Conservation (phyloP, 2,888 invertebrate genomes). For the Anaspis maculata region DNA sequence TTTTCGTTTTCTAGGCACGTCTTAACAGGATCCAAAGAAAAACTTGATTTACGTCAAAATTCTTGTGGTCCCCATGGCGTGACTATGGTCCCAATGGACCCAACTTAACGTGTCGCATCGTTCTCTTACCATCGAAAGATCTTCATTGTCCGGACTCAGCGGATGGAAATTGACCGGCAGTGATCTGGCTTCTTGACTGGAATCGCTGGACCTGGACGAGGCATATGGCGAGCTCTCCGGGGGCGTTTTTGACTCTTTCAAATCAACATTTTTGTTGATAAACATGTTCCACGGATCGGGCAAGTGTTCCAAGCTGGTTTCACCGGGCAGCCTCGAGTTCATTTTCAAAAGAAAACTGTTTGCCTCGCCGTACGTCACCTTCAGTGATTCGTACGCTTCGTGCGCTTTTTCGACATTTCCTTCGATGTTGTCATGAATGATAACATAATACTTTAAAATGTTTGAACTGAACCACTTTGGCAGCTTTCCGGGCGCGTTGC, state of each 20-base stretch:
- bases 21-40: too few species aligned
- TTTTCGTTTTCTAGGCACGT: too few species aligned
- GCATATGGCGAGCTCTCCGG: constrained; percentile 30
- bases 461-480: constrained; percentile 78
- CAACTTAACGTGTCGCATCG: too few species aligned
- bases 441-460: constrained; percentile 79
- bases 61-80: too few species aligned
- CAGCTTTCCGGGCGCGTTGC: constrained; percentile 64
- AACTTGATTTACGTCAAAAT: too few species aligned
- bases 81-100: too few species aligned
- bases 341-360: constrained; percentile 85
- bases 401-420: constrained; percentile 71
- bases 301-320: constrained; percentile 47
- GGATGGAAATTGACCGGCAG: constrained; percentile 64
- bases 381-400: constrained; percentile 73
- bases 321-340: constrained; percentile 66
- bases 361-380: constrained; percentile 76
- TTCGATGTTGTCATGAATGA: constrained; percentile 74
- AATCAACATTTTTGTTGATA: constrained; percentile 49
- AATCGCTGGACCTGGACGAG: too few species aligned
- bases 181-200: too few species aligned
- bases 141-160: constrained; percentile 61
- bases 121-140: constrained; percentile 28
- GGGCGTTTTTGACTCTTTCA: constrained; percentile 22
- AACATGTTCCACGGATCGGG: constrained; percentile 83